phyloP scores from a whole-genome alignment of 2,888 invertebrate species.

The Aspidiotus destructor region DNA sequence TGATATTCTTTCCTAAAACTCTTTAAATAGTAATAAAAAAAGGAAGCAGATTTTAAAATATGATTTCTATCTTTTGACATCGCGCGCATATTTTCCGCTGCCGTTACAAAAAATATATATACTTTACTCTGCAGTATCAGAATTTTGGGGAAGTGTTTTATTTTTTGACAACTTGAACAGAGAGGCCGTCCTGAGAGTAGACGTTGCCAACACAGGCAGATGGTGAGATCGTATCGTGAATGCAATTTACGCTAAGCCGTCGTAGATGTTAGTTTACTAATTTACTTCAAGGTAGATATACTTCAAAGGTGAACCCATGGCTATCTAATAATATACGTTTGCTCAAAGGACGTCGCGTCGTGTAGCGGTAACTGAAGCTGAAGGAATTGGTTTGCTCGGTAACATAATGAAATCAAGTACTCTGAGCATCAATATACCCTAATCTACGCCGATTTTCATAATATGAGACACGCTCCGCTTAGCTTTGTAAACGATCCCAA shows the following conservation, averaged over 20 bases:
- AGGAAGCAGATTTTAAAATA: no score
- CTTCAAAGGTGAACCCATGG: no score
- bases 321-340: no score
- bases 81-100: no score
- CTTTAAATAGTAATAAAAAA: no score
- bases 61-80: no score
- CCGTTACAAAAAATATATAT: no score
- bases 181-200: conserved; percentile 54
- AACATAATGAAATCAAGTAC: conserved; percentile 66
- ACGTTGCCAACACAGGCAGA: conserved; percentile 60
- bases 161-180: conserved; percentile 54
- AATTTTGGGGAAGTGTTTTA: no score
- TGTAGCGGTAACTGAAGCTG: conserved; percentile 40
- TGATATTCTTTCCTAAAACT: no score
- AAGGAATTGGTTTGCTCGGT: conserved; percentile 65
- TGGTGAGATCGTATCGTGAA: conserved; percentile 66
- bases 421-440: conserved; percentile 57
- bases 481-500: conserved; percentile 71
- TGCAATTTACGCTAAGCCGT: conserved; percentile 53
- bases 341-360: neutral
- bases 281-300: no score
- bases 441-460: conserved; percentile 70
- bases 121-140: no score
- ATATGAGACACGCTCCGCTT: conserved; percentile 67
- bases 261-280: neutral